These are phyloP conservation scores for Pemphredon lugubris DNA, from an alignment of 2,888 invertebrate genomes.

Conservation along the genomic window DNA sequence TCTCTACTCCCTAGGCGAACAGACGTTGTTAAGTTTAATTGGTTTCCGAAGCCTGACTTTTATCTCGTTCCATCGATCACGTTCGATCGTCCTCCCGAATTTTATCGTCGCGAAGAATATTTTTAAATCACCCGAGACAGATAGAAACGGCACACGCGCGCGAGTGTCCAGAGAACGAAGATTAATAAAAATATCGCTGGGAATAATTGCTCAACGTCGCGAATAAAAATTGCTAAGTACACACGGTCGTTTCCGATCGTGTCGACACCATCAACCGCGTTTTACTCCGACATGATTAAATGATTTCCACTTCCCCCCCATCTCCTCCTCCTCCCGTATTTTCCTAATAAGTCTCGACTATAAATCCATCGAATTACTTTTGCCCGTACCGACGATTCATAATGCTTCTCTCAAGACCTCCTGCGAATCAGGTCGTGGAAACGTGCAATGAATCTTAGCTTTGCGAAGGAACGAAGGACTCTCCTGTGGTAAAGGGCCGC, in stretches of 20 bases:
- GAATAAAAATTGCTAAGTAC: too few relatives aligned
- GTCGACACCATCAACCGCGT: neutral
- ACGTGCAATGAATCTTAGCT: constrained; percentile 50
- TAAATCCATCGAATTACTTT: constrained; percentile 53
- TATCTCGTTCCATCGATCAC: too few relatives aligned
- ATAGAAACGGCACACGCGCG: too few relatives aligned
- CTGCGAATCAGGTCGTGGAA: constrained; percentile 43
- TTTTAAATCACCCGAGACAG: too few relatives aligned
- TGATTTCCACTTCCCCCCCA: constrained; percentile 10
- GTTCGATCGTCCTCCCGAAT: too few relatives aligned
- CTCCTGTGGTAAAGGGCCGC: constrained; percentile 26
- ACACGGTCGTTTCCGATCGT: too few relatives aligned
- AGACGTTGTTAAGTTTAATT: too few relatives aligned
- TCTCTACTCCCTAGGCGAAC: neutral
- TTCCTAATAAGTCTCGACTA: constrained; percentile 53
- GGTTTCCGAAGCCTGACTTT: too few relatives aligned
- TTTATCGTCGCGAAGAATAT: too few relatives aligned
- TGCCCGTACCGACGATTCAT: constrained; percentile 41
- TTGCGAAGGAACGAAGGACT: constrained; percentile 32
- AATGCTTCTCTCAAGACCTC: constrained; percentile 42
- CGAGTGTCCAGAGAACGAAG: too few relatives aligned
- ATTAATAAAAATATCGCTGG: too few relatives aligned
- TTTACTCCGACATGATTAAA: constrained; percentile 28
- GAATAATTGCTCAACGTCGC: too few relatives aligned
- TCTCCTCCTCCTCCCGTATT: constrained; percentile 42